Base-by-base conservation (phyloP, 1,140 invertebrate genomes). In the Elymnias hypermnestra region DNA sequence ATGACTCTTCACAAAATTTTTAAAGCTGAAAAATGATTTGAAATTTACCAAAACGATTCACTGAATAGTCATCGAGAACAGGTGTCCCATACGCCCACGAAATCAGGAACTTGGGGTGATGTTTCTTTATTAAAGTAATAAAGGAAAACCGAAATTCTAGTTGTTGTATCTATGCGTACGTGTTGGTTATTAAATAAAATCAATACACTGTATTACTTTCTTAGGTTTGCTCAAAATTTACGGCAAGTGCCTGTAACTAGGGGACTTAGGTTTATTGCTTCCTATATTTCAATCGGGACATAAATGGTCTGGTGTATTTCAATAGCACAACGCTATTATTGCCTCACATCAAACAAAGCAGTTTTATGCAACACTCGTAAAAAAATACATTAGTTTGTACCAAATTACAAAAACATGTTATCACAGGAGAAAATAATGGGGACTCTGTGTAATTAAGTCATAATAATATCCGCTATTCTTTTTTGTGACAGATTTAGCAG, bases 241-340 rank as follows among this genome's bases (percentile, higher is more conserved):
- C 41, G 26, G 25, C 35, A 19, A 25, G 41, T 23, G 35, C 14
- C 36, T 40, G 35, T 37, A 50, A 42, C 39, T 50, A 50, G 25
- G 31, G 47, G 38, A 43, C 35, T 40, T 40, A 45, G 26, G 29
- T 45, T 52, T 44, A 45, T 52, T 40, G 49, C 42, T 35, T 26
- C 25, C 12, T 39, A 40, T 52, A 52, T 45, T 44, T 52, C 49
- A 52, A 52, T 52, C 37, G 42, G 15, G 41, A 44, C 49, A 22
- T 52, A 52, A 52, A 52, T 35, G 41, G 41, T 38, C 7, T 29
- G 41, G 26, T 52, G 41, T 45, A 26, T 52, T 52, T 35, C 42
- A 52, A 52, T 52, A 38, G 35, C 13, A 33, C 41, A 31, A 44
- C 36, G n/a, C 43, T 51, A 29, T 46, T 44, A 50, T 51, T 52